A percentile compares a stretch with the other conserved stretches of the same genome.
phyloP scores from a whole-genome alignment of 2,113 vertebrate species.

The Apeltes quadracus region DNA sequence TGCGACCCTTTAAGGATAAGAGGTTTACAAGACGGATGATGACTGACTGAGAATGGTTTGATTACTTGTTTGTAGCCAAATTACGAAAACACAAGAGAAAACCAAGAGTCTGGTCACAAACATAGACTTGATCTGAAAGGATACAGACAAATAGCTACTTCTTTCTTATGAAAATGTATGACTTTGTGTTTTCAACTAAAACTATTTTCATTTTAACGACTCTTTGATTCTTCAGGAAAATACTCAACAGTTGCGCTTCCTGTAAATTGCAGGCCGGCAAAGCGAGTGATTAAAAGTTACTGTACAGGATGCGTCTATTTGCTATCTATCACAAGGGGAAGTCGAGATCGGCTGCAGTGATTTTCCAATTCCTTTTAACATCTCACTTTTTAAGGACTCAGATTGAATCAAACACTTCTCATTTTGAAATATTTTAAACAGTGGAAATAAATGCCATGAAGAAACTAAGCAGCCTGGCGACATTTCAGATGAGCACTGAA shows the following conservation, averaged over 20 bases:
- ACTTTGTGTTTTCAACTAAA: neutral
- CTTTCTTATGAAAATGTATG: neutral
- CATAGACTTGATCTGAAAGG: neutral
- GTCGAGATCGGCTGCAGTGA: constrained; percentile 2
- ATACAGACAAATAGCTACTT: neutral
- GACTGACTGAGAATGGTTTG: neutral
- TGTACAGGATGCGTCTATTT: neutral
- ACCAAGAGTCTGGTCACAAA: neutral
- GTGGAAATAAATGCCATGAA: constrained; percentile 4
- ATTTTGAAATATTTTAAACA: constrained; percentile 13
- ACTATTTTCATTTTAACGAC: neutral
- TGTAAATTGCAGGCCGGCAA: neutral
- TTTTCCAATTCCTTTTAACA: neutral
- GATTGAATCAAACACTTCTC: constrained; percentile 6
- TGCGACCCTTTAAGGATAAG: no score
- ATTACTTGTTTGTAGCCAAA: neutral
- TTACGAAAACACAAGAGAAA: neutral
- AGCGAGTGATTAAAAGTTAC: neutral
- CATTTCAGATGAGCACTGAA: neutral
- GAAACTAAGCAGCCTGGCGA: neutral
- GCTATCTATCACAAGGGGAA: neutral
- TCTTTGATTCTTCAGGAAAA: neutral
- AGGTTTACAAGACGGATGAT: no score
- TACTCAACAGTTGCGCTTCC: neutral
- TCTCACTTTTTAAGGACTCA: neutral